These are phyloP conservation scores for Ondatra zibethicus DNA, from an alignment of 2,113 vertebrate species.

Conservation along the genomic window DNA sequence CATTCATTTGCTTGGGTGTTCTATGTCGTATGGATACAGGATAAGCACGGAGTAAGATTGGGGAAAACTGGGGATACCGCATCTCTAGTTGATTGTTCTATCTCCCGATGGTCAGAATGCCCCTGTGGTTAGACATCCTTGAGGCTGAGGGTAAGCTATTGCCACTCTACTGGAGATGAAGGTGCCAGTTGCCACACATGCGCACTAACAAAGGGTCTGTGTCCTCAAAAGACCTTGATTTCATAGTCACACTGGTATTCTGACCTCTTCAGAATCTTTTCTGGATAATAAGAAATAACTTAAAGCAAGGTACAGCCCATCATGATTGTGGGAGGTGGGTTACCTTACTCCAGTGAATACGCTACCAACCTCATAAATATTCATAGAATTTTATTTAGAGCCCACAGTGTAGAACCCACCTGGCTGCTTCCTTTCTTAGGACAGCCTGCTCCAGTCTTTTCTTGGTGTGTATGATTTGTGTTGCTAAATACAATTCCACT, in stretches of 20 bases:
- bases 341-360: not conserved
- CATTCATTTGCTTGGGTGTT: not conserved
- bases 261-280: not conserved
- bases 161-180: not conserved
- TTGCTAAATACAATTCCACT: not conserved
- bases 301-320: not conserved
- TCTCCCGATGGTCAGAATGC: not conserved
- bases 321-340: not conserved
- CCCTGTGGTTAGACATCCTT: not conserved
- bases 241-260: not conserved
- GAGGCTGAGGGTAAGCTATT: not conserved
- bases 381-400: not conserved
- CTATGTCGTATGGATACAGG: no score
- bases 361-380: not conserved
- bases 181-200: not conserved
- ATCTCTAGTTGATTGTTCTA: not conserved
- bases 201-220: not conserved
- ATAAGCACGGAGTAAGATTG: not conserved
- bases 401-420: not conserved
- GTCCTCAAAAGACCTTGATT: not conserved
- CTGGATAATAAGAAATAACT: no score
- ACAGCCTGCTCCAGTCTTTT: not conserved
- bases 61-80: no score
- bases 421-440: not conserved
- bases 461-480: not conserved